Conservation (phyloP, 2,888 invertebrate genomes). For the Acanthococcus lagerstroemiae region DNA sequence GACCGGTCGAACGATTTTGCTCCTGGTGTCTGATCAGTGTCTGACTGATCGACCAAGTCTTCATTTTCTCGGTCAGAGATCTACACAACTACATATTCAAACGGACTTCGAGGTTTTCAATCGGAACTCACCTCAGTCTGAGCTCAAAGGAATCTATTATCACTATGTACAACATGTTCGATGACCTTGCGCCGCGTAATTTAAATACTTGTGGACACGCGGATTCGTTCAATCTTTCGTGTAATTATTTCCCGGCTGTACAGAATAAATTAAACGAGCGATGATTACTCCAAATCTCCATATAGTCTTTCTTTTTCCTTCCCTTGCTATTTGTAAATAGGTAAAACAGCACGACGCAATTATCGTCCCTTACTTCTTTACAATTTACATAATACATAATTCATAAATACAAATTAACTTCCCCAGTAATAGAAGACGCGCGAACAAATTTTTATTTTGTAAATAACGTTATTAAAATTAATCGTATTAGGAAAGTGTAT, state of each 20-base stretch:
- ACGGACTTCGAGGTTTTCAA: too few relatives aligned
- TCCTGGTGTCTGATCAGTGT: too few relatives aligned
- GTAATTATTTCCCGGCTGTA: not conserved
- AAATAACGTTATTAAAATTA: not conserved
- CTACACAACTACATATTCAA: too few relatives aligned
- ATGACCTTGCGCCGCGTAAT: too few relatives aligned
- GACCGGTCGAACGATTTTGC: too few relatives aligned
- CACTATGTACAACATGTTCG: too few relatives aligned
- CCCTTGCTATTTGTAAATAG: not conserved
- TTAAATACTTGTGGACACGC: too few relatives aligned
- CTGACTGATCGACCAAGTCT: too few relatives aligned
- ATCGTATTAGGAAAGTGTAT: too few relatives aligned
- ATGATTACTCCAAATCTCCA: constrained; percentile 21
- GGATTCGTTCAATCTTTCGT: not conserved
- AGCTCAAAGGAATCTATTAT: too few relatives aligned
- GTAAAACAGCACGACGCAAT: constrained; percentile 5
- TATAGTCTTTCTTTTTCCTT: not conserved
- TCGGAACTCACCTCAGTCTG: too few relatives aligned
- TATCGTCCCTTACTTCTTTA: constrained; percentile 19
- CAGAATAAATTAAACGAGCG: constrained; percentile 20
- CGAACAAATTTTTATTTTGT: not conserved
- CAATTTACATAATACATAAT: constrained; percentile 24
- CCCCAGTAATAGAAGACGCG: constrained; percentile 13
- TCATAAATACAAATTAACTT: constrained; percentile 27
- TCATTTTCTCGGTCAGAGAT: too few relatives aligned